These are phyloP conservation scores for Ommatoiulus sabulosus DNA, from an alignment of 2,888 invertebrate genomes.

Conservation along the genomic window DNA sequence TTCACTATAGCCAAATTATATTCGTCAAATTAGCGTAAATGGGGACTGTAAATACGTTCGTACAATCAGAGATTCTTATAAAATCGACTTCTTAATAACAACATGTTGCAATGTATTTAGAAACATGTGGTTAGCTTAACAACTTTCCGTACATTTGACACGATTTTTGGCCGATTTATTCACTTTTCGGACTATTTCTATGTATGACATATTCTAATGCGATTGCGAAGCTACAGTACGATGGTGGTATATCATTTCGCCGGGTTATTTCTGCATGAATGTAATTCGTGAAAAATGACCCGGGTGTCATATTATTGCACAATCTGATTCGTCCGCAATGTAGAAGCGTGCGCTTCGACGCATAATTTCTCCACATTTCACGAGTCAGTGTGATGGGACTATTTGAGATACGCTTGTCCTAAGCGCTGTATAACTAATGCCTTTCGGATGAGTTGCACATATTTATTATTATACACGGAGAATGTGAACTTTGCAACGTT, in stretches of 20 bases:
- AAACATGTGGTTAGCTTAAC: too few species aligned
- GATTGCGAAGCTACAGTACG: neutral
- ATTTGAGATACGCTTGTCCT: neutral
- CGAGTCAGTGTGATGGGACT: conserved; percentile 22
- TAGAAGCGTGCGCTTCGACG: neutral
- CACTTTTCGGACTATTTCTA: neutral
- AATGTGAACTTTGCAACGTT: neutral
- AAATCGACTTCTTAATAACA: too few species aligned
- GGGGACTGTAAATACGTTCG: too few species aligned
- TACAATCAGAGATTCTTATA: too few species aligned
- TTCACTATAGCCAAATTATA: too few species aligned
- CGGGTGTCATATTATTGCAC: conserved; percentile 32
- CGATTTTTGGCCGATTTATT: neutral
- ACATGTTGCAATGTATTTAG: too few species aligned
- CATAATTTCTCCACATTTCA: conserved; percentile 45
- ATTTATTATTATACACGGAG: conserved; percentile 37
- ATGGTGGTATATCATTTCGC: conserved; percentile 16
- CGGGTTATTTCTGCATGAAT: conserved; percentile 35
- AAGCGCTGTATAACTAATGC: neutral
- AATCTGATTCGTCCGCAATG: conserved; percentile 35
- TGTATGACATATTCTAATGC: neutral
- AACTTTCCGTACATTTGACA: too few species aligned
- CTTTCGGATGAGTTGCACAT: conserved; percentile 42
- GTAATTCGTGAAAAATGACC: conserved; percentile 41
- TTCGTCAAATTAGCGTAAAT: too few species aligned